A percentile compares a stretch with the other conserved stretches of the same genome.
Evolutionary conservation across 2,888 invertebrate genomes (phyloP).

Genomic region (Parnassius mnemosyne): DNA sequence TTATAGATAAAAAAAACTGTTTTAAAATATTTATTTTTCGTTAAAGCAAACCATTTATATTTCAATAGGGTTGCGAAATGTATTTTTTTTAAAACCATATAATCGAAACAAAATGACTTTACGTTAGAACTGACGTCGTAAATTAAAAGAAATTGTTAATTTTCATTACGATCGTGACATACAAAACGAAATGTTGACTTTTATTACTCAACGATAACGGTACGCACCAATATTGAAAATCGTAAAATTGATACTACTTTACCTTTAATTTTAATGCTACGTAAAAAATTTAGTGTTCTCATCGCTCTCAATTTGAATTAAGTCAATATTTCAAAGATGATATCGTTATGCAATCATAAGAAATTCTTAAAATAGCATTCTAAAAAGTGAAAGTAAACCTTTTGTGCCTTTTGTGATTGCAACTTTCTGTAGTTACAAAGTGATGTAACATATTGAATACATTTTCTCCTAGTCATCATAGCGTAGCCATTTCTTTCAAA

Average conservation of each 20-base stretch:
- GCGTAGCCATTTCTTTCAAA: background rate
- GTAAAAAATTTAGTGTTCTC: background rate
- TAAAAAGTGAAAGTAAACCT: conserved; percentile 15
- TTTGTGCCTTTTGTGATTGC: conserved; percentile 6
- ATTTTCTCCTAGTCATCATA: background rate
- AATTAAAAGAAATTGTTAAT: conserved; percentile 24
- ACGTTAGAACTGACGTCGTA: conserved; percentile 17
- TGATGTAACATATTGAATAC: background rate
- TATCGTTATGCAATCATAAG: conserved; percentile 10
- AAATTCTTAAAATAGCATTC: conserved; percentile 12
- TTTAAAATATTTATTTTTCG: conserved; percentile 1
- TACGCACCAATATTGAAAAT: conserved; percentile 17
- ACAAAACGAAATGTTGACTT: conserved; percentile 24
- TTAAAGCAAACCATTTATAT: background rate
- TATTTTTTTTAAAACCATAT: background rate
- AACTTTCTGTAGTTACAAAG: conserved; percentile 1
- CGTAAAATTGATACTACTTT: conserved; percentile 11
- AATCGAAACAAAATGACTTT: conserved; percentile 5
- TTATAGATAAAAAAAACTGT: conserved; percentile 8
- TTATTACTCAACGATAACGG: conserved; percentile 24
- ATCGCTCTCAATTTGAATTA: conserved; percentile 1
- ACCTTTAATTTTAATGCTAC: conserved; percentile 5
- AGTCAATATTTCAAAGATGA: conserved; percentile 2
- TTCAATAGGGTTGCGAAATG: background rate
- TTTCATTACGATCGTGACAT: conserved; percentile 20